These are phyloP conservation scores for Trichonephila clavipes DNA, from an alignment of 1,140 invertebrate species.

Conservation along the genomic window DNA sequence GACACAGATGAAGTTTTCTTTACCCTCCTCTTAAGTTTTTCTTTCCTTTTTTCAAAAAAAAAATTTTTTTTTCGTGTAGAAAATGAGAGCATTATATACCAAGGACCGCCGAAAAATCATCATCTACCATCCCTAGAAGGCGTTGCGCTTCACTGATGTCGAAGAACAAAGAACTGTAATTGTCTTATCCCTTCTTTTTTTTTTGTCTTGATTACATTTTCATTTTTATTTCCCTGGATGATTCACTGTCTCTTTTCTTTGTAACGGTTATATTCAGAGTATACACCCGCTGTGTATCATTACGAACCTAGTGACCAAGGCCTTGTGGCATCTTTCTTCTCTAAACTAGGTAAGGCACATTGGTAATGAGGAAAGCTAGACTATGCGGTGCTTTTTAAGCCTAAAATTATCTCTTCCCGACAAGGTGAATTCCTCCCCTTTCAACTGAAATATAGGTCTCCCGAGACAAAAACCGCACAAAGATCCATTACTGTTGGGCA, in stretches of 20 bases:
- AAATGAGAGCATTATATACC: constrained; percentile 51
- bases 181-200: constrained; percentile 29
- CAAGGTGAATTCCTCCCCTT: neutral
- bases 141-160: constrained; percentile 48
- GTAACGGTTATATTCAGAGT: constrained; percentile 46
- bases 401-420: constrained; percentile 6
- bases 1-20: neutral
- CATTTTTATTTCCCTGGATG: constrained; percentile 18
- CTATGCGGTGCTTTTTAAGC: neutral
- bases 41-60: neutral
- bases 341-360: constrained; percentile 30
- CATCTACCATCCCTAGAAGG: constrained; percentile 16
- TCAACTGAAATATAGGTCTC: neutral
- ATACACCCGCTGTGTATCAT: constrained; percentile 26
- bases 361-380: neutral
- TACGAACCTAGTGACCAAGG: neutral
- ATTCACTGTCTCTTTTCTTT: constrained; percentile 35
- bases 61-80: constrained; percentile 5
- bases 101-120: constrained; percentile 56
- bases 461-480: neutral
- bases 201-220: constrained; percentile 5
- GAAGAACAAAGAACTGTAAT: constrained; percentile 65
- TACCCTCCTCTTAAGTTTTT: neutral
- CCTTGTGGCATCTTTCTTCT: constrained; percentile 24
- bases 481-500: neutral